Evolutionary conservation across 1,140 invertebrate species (phyloP).

Genomic region (Andrena cerasifolii): DNA sequence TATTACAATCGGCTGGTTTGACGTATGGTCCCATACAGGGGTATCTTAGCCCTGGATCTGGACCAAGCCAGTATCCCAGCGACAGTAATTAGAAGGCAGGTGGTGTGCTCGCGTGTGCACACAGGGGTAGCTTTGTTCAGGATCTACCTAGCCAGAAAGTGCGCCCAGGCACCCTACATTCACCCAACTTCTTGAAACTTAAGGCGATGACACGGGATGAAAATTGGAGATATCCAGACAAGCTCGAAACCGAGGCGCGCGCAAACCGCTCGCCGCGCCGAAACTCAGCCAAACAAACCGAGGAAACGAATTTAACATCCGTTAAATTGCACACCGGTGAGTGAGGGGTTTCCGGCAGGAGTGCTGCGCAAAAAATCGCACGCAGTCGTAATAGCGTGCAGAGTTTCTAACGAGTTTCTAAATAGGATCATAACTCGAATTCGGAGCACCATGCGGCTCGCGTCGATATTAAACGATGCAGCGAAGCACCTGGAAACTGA

Average conservation of each 20-base stretch:
- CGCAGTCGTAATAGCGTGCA: not conserved
- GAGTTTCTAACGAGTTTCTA: conserved; percentile 15
- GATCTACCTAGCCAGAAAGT: conserved; percentile 6
- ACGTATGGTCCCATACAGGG: conserved; percentile 47
- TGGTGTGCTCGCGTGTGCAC: conserved; percentile 15
- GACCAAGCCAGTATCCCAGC: conserved; percentile 46
- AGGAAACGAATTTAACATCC: conserved; percentile 15
- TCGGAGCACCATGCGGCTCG: not conserved
- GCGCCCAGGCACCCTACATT: conserved; percentile 19
- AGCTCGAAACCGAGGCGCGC: not conserved
- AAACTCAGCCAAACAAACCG: not conserved
- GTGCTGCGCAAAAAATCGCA: not conserved
- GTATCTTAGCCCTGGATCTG: conserved; percentile 53
- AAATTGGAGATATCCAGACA: not conserved
- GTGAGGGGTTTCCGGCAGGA: no score
- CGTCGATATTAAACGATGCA: conserved; percentile 2
- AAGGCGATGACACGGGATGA: not conserved
- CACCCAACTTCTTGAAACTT: conserved; percentile 19
- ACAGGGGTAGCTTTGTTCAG: conserved; percentile 2
- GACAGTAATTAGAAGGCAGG: conserved; percentile 57
- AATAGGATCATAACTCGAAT: not conserved
- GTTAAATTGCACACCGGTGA: not conserved
- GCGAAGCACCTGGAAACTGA: not conserved
- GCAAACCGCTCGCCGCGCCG: not conserved
- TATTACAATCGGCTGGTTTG: conserved; percentile 56